These are phyloP conservation scores for Ectropis grisescens DNA, from an alignment of 1,140 invertebrate genomes.

Conservation along the genomic window DNA sequence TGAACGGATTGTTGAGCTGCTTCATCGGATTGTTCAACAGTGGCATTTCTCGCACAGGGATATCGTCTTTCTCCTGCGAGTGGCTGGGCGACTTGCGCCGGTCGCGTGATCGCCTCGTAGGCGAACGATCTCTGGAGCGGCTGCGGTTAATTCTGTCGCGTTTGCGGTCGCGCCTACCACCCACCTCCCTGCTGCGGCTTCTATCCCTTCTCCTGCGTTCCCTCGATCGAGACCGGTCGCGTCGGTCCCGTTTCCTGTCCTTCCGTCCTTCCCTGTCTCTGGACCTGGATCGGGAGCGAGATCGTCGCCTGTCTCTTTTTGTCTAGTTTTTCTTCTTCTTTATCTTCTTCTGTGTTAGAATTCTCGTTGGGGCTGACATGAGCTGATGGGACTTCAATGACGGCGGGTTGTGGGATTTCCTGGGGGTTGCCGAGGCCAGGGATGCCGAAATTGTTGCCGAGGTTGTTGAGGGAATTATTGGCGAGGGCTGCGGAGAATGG, in stretches of 20 bases:
- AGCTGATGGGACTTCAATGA: slow-evolving; percentile 57
- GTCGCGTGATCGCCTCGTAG: slow-evolving; percentile 37
- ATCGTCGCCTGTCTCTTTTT: slow-evolving; percentile 45
- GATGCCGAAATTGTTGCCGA: slow-evolving; percentile 31
- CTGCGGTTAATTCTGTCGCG: slow-evolving; percentile 69
- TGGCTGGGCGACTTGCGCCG: slow-evolving; percentile 26
- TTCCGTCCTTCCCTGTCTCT: slow-evolving; percentile 59
- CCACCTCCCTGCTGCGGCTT: slow-evolving; percentile 69
- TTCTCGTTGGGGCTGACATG: slow-evolving; percentile 33
- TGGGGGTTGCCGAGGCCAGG: slow-evolving; percentile 48
- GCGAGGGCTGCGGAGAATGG: slow-evolving; percentile 39
- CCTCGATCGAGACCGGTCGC: slow-evolving; percentile 66
- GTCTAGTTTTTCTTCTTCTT: slow-evolving; percentile 39
- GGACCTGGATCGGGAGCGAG: slow-evolving; percentile 48
- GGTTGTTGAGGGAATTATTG: too few relatives aligned
- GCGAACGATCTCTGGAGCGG: slow-evolving; percentile 56
- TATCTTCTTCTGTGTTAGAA: slow-evolving; percentile 39
- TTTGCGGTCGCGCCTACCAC: slow-evolving; percentile 38
- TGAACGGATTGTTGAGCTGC: too few relatives aligned
- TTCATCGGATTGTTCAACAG: neutral
- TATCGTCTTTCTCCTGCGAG: slow-evolving; percentile 30
- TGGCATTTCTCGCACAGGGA: too few relatives aligned
- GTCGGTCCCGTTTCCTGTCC: slow-evolving; percentile 65
- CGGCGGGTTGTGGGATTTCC: slow-evolving; percentile 59
- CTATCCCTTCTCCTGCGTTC: slow-evolving; percentile 68